A percentile compares a stretch with the other conserved stretches of the same genome.
Evolutionary conservation across 2,113 vertebrate species (phyloP).

Genomic region (Brachirus orientalis): DNA sequence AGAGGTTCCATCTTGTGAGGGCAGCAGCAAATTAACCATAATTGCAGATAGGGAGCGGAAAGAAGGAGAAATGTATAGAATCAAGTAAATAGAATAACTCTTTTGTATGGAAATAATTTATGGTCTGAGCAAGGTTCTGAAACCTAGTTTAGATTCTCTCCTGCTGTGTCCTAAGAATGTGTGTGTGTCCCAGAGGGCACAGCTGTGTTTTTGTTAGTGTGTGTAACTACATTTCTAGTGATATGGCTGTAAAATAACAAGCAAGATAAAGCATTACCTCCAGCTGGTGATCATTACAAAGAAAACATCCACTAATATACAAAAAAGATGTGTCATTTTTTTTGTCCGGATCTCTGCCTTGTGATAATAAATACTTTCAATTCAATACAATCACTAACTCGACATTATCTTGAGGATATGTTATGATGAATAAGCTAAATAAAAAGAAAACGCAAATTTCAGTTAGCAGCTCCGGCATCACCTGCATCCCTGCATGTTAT

Average conservation of each 20-base stretch:
- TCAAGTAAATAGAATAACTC: slow-evolving; percentile 68
- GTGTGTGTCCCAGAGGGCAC: slow-evolving; percentile 29
- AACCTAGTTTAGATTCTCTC: slow-evolving; percentile 34
- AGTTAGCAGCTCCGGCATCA: slow-evolving; percentile 17
- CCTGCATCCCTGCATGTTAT: slow-evolving; percentile 36
- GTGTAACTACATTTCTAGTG: slow-evolving; percentile 38
- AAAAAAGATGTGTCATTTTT: slow-evolving; percentile 8
- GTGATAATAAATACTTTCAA: slow-evolving; percentile 10
- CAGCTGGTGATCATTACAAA: slow-evolving; percentile 51
- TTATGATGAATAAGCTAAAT: not conserved
- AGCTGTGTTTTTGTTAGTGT: slow-evolving; percentile 48
- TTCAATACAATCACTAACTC: not conserved
- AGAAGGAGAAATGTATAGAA: slow-evolving; percentile 62
- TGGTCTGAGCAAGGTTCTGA: slow-evolving; percentile 21
- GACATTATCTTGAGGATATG: not conserved
- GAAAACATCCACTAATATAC: slow-evolving; percentile 32
- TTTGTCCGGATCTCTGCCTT: slow-evolving; percentile 18
- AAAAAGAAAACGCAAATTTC: slow-evolving; percentile 25
- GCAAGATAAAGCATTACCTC: slow-evolving; percentile 47
- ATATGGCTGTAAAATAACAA: slow-evolving; percentile 57
- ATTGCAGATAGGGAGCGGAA: slow-evolving; percentile 70
- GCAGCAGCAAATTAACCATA: slow-evolving; percentile 70
- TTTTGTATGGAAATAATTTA: slow-evolving; percentile 59
- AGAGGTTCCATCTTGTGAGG: slow-evolving; percentile 39
- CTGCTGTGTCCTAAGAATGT: slow-evolving; percentile 16